Evolutionary conservation across 2,888 invertebrate genomes (phyloP).

Genomic region (Cistogaster globosa): DNA sequence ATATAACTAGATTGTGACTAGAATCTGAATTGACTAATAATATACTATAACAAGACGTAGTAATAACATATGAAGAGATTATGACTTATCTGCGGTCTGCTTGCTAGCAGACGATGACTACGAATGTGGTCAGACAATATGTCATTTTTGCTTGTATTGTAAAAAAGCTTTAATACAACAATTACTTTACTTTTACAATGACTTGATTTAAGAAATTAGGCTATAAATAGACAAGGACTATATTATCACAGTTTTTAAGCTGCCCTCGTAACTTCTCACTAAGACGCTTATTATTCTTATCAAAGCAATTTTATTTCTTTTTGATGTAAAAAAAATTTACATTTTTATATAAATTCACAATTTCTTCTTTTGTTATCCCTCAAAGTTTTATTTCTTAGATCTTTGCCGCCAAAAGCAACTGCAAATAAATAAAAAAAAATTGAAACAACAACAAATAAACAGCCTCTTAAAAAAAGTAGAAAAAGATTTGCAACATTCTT

Average conservation of each 20-base stretch:
- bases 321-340: constrained; percentile 36
- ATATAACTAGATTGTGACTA: neutral
- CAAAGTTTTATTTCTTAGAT: constrained; percentile 40
- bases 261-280: neutral
- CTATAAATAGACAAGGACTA: neutral
- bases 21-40: neutral
- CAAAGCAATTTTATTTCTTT: constrained; percentile 39
- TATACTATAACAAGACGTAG: neutral
- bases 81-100: too few relatives aligned
- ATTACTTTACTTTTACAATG: too few relatives aligned
- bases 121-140: too few relatives aligned
- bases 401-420: constrained; percentile 59
- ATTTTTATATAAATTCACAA: constrained; percentile 53
- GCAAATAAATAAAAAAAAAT: constrained; percentile 41
- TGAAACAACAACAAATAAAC: constrained; percentile 18
- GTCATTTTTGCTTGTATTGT: too few relatives aligned
- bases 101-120: too few relatives aligned
- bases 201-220: too few relatives aligned
- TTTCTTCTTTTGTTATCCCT: constrained; percentile 55
- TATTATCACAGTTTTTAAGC: too few relatives aligned
- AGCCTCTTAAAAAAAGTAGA: constrained; percentile 29
- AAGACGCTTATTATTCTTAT: constrained; percentile 39
- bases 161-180: too few relatives aligned
- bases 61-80: too few relatives aligned
- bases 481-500: constrained; percentile 58